Percentiles rank a stretch among this genome's conserved stretches.
Evolutionary conservation across 1,140 invertebrate species (phyloP).

Genomic region (Caenorhabditis remanei): DNA sequence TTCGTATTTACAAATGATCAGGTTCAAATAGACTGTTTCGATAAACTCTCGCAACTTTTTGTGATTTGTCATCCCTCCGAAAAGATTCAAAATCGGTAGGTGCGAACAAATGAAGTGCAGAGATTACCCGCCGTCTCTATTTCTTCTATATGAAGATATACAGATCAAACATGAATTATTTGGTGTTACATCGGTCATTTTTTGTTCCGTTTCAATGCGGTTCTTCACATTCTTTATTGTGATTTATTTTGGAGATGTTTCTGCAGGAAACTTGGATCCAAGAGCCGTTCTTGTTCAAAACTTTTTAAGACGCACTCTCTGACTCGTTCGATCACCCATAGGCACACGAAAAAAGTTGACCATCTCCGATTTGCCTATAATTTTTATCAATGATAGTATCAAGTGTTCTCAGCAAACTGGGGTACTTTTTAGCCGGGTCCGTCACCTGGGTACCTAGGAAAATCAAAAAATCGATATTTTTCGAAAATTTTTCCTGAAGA

Average conservation of each 20-base stretch:
- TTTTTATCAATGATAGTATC: too few relatives aligned
- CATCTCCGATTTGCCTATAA: too few relatives aligned
- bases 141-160: neutral
- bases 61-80: neutral
- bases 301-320: too few relatives aligned
- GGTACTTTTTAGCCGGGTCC: too few relatives aligned
- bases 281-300: neutral
- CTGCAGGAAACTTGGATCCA: neutral
- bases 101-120: neutral
- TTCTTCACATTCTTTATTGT: neutral
- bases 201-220: neutral
- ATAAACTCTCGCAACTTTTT: neutral
- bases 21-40: constrained; percentile 5
- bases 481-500: too few relatives aligned
- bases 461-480: too few relatives aligned
- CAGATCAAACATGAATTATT: neutral
- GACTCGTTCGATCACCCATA: too few relatives aligned
- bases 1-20: neutral
- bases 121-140: neutral
- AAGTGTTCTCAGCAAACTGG: too few relatives aligned
- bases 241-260: neutral
- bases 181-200: neutral
- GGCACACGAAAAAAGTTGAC: too few relatives aligned
- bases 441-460: too few relatives aligned
- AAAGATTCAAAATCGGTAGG: neutral